Percentiles rank a stretch among this genome's conserved stretches.
These are phyloP conservation scores for Halisarca cf. caerulea DNA, from an alignment of 37 sponge, comb jelly and placozoan species.

Conservation along the genomic window DNA sequence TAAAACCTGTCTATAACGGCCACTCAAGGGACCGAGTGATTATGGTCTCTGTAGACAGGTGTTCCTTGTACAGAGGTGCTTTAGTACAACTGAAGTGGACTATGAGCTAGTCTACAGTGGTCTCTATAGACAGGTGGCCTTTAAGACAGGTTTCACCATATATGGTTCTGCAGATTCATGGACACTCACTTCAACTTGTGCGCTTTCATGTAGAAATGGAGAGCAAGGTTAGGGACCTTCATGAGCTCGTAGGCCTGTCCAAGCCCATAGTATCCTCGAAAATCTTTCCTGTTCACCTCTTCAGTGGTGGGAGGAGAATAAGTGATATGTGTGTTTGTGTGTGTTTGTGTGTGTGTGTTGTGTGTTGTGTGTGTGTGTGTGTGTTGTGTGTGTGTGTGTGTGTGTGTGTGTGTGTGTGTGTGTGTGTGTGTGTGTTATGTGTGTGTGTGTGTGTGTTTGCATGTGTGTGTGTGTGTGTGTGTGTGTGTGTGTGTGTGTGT, in stretches of 20 bases:
- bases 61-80: too few species aligned
- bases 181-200: conserved; percentile 63
- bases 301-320: neutral
- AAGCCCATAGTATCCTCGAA: conserved; percentile 88
- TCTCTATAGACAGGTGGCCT: too few species aligned
- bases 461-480: conserved; percentile 21
- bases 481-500: conserved; percentile 32
- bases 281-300: conserved; percentile 79
- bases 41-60: too few species aligned
- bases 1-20: too few species aligned
- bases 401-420: neutral
- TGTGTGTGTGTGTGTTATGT: neutral
- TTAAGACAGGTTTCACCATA: too few species aligned
- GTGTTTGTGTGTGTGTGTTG: too few species aligned
- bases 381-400: too few species aligned
- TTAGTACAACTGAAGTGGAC: too few species aligned
- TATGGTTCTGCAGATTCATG: too few species aligned
- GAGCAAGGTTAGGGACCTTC: conserved; percentile 82
- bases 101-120: neutral
- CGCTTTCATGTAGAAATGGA: conserved; percentile 88
- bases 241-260: conserved; percentile 95
- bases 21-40: too few species aligned
- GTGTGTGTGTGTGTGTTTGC: neutral
- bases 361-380: too few species aligned
- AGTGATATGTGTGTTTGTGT: too few species aligned